Percentiles rank a stretch among this genome's conserved stretches.
Evolutionary conservation across 2,888 invertebrate species (phyloP).

Genomic region (Isotomurus palustris): DNA sequence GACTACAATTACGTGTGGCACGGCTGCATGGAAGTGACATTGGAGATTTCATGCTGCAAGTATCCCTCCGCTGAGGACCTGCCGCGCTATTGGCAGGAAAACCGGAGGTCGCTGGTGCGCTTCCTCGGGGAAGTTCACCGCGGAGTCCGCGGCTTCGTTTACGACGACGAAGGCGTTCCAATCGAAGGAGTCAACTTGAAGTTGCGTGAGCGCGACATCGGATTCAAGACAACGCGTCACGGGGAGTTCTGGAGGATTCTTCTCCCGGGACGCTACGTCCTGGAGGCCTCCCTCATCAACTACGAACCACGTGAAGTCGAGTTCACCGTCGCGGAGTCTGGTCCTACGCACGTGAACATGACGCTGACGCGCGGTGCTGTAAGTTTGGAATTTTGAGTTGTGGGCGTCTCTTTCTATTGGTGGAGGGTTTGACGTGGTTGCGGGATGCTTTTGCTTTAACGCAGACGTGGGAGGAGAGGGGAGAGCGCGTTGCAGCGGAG

Average conservation of each 20-base stretch:
- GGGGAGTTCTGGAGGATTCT: slow-evolving; percentile 95
- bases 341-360: slow-evolving; percentile 77
- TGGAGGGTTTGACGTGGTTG: neutral
- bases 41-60: slow-evolving; percentile 92
- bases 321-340: slow-evolving; percentile 77
- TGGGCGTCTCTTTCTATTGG: neutral
- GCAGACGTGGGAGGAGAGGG: too few species aligned
- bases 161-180: slow-evolving; percentile 67
- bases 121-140: slow-evolving; percentile 81
- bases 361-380: slow-evolving; percentile 76
- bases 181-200: slow-evolving; percentile 73
- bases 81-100: slow-evolving; percentile 80
- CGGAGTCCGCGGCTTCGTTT: slow-evolving; percentile 81
- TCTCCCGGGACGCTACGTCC: slow-evolving; percentile 76
- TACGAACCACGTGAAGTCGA: slow-evolving; percentile 77
- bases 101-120: slow-evolving; percentile 77
- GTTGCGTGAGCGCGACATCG: slow-evolving; percentile 75
- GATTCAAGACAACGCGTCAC: slow-evolving; percentile 77
- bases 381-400: slow-evolving; percentile 48
- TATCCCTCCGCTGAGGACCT: slow-evolving; percentile 77
- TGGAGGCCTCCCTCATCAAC: slow-evolving; percentile 82
- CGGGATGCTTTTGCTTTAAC: too few species aligned
- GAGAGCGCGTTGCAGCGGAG: too few species aligned
- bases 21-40: slow-evolving; percentile 91
- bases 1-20: slow-evolving; percentile 92